Evolutionary conservation across 2,113 vertebrate species (phyloP).

Genomic region (Ictidomys tridecemlineatus): DNA sequence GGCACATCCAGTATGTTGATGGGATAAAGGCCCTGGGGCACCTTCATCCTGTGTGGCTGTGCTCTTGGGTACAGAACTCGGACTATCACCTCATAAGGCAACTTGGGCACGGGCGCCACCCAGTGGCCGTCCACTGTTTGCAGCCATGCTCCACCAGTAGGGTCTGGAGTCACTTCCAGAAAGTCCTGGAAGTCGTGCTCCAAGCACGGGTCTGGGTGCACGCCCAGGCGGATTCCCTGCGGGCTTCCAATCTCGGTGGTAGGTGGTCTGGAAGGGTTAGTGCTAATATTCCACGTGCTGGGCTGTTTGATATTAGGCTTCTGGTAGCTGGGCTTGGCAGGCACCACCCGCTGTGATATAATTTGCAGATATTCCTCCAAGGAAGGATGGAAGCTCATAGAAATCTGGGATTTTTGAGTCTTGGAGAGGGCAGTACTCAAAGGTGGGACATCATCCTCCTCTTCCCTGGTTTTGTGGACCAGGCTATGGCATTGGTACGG

Average conservation of each 20-base stretch:
- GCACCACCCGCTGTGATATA: not conserved
- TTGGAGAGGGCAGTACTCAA: not conserved
- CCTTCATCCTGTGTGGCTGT: conserved; percentile 45
- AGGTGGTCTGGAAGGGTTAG: conserved; percentile 49
- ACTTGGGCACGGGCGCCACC: conserved; percentile 61
- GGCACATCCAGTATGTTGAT: conserved; percentile 26
- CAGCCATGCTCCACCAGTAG: not conserved
- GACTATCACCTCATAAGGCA: conserved; percentile 76
- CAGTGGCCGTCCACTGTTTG: not conserved
- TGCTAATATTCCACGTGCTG: conserved; percentile 74
- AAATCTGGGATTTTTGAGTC: not conserved
- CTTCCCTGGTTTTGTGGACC: not conserved
- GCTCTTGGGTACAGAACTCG: not conserved
- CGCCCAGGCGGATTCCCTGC: conserved; percentile 11
- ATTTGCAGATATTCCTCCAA: not conserved
- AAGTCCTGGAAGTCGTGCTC: conserved; percentile 70
- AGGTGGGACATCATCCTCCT: not conserved
- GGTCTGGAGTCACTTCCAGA: not conserved
- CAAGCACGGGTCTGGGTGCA: conserved; percentile 11
- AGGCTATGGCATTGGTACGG: not conserved
- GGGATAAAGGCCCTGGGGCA: conserved; percentile 71
- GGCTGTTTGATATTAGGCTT: not conserved
- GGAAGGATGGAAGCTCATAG: not conserved
- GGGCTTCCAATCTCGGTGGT: not conserved
- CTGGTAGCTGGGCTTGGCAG: rapidly evolving